Conservation (phyloP, 2,113 vertebrate genomes). For the Microtus pennsylvanicus region DNA sequence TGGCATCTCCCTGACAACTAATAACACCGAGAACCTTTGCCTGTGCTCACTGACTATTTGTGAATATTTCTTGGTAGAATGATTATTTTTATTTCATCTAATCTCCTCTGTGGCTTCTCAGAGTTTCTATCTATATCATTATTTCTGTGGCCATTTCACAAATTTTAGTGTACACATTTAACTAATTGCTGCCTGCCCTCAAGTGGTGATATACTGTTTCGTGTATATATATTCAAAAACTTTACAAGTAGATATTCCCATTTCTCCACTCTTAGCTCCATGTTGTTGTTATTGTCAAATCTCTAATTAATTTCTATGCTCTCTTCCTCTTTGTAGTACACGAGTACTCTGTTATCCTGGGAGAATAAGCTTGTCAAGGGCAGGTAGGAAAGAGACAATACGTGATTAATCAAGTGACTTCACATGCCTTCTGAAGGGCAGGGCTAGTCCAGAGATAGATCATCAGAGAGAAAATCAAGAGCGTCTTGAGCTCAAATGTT, state of each 20-base stretch:
- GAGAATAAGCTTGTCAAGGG: not conserved
- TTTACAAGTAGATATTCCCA: not conserved
- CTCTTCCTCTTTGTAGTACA: not conserved
- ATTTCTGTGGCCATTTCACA: not conserved
- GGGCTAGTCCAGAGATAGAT: not conserved
- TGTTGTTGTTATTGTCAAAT: not conserved
- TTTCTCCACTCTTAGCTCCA: not conserved
- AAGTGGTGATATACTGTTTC: too few relatives aligned
- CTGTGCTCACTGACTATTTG: not conserved
- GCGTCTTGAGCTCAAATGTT: not conserved
- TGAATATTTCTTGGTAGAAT: not conserved
- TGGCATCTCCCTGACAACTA: not conserved
- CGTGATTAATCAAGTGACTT: not conserved
- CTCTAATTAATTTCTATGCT: not conserved
- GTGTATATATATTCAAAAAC: not conserved
- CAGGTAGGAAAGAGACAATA: not conserved
- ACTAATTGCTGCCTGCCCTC: not conserved
- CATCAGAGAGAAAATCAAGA: not conserved
- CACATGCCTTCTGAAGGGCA: not conserved
- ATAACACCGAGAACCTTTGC: not conserved
- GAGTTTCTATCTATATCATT: not conserved
- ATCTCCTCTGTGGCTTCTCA: not conserved
- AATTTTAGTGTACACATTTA: not conserved
- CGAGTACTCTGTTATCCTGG: not conserved
- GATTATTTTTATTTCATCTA: not conserved